Conservation (phyloP, 2,888 invertebrate species). For the Oxystoma pomonae region DNA sequence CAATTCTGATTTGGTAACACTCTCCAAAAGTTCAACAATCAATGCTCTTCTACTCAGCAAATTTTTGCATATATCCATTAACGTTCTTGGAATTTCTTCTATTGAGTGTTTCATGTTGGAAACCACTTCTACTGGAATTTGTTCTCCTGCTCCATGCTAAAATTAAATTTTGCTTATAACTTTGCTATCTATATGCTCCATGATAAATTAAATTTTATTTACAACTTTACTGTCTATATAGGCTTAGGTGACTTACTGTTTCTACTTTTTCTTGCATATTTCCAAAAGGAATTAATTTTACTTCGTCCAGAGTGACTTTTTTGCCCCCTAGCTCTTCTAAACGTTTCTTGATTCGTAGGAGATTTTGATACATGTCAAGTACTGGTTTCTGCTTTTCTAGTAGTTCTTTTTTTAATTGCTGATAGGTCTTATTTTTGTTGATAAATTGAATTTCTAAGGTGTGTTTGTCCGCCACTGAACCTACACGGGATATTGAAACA, state of each 20-base stretch:
- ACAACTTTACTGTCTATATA: neutral
- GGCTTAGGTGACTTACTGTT: conserved; percentile 1
- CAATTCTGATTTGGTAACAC: conserved; percentile 33
- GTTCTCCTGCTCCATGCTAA: conserved; percentile 16
- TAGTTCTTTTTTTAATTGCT: conserved; percentile 38
- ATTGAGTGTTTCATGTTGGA: conserved; percentile 37
- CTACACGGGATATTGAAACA: conserved; percentile 15
- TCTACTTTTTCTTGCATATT: conserved; percentile 9
- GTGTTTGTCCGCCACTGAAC: conserved; percentile 30
- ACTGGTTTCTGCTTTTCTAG: conserved; percentile 41
- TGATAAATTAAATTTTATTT: conserved; percentile 18
- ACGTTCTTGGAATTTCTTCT: conserved; percentile 39
- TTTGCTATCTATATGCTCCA: conserved; percentile 8
- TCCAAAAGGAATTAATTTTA: conserved; percentile 31
- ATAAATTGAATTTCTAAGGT: conserved; percentile 42
- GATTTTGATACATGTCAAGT: conserved; percentile 39
- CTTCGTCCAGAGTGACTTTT: conserved; percentile 36
- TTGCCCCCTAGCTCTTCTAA: conserved; percentile 42
- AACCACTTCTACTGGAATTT: conserved; percentile 20
- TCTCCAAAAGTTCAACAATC: conserved; percentile 37
- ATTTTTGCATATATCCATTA: conserved; percentile 39
- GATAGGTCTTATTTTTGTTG: conserved; percentile 41
- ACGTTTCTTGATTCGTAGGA: conserved; percentile 40
- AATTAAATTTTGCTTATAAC: conserved; percentile 16
- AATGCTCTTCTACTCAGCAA: conserved; percentile 35